Percentiles rank a stretch among this genome's conserved stretches.
phyloP scores from a whole-genome alignment of 2,888 invertebrate species.

The Parnassius mnemosyne region DNA sequence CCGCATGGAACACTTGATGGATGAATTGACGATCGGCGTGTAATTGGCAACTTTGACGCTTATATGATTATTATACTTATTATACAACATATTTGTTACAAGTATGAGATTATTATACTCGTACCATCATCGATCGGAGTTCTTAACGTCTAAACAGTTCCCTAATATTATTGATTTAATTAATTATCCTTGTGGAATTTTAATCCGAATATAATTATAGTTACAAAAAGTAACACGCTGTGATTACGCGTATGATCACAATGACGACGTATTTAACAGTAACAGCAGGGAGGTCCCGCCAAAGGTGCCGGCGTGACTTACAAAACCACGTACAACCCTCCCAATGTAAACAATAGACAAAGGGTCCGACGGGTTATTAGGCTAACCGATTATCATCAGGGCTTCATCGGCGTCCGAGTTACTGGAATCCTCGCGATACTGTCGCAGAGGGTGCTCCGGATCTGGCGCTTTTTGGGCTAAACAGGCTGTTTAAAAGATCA shows the following conservation, averaged over 20 bases:
- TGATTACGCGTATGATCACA: slow-evolving; percentile 42
- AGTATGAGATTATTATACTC: too few relatives aligned
- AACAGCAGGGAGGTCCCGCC: slow-evolving; percentile 72
- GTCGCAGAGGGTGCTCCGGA: slow-evolving; percentile 44
- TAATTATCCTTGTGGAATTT: too few relatives aligned
- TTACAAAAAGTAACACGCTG: slow-evolving; percentile 43
- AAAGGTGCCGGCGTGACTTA: slow-evolving; percentile 75
- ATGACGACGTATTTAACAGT: slow-evolving; percentile 66
- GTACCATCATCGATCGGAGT: too few relatives aligned
- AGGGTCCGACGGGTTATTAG: slow-evolving; percentile 68
- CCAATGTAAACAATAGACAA: slow-evolving; percentile 80
- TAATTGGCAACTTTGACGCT: too few relatives aligned
- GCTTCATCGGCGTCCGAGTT: slow-evolving; percentile 35
- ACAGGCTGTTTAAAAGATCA: slow-evolving; percentile 41
- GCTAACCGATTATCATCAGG: slow-evolving; percentile 59
- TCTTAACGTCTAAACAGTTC: too few relatives aligned
- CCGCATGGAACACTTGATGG: too few relatives aligned
- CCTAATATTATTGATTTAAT: too few relatives aligned
- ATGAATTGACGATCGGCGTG: too few relatives aligned
- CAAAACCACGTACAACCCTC: slow-evolving; percentile 73
- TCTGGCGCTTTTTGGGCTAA: slow-evolving; percentile 49
- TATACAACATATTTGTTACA: too few relatives aligned
- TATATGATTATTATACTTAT: too few relatives aligned
- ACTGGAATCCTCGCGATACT: slow-evolving; percentile 41
- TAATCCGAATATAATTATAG: too few relatives aligned